phyloP scores from a whole-genome alignment of 2,113 vertebrate genomes.

The Hippocampus mohnikei region DNA sequence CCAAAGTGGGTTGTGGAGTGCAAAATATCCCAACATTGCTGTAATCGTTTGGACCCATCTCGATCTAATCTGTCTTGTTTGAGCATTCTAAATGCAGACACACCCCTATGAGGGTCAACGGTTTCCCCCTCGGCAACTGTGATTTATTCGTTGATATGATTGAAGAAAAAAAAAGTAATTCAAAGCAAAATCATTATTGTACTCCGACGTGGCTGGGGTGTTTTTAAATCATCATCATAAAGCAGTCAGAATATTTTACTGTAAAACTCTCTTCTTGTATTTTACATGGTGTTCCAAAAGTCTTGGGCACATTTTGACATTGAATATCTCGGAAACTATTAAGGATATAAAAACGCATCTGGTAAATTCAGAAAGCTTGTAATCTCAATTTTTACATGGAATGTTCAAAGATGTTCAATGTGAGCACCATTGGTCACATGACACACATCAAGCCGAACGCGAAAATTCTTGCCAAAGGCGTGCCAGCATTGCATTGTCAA shows the following conservation, averaged over 20 bases:
- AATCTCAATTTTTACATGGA: too few species aligned
- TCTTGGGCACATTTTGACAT: too few species aligned
- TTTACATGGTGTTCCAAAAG: background rate
- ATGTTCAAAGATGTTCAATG: too few species aligned
- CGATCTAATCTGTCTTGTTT: constrained; percentile 8
- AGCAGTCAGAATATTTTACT: constrained; percentile 3
- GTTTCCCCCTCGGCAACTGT: constrained; percentile 2
- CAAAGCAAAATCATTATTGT: constrained; percentile 3
- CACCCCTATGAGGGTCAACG: background rate
- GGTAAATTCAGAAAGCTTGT: too few species aligned
- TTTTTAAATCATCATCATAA: background rate
- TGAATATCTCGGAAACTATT: too few species aligned
- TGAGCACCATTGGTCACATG: too few species aligned
- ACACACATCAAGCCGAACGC: too few species aligned
- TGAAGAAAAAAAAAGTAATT: background rate
- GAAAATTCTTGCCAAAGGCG: too few species aligned
- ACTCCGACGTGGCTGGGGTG: background rate
- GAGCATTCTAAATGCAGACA: background rate
- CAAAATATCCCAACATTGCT: background rate
- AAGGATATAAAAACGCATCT: too few species aligned
- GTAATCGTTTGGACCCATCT: constrained; percentile 1
- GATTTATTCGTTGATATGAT: constrained; percentile 17
- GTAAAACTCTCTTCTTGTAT: constrained; percentile 13
- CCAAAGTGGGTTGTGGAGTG: background rate
- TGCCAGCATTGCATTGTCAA: too few species aligned